Evolutionary conservation across 2,888 invertebrate species (phyloP).

Genomic region (Pseudococcus jackbeardsleyi): DNA sequence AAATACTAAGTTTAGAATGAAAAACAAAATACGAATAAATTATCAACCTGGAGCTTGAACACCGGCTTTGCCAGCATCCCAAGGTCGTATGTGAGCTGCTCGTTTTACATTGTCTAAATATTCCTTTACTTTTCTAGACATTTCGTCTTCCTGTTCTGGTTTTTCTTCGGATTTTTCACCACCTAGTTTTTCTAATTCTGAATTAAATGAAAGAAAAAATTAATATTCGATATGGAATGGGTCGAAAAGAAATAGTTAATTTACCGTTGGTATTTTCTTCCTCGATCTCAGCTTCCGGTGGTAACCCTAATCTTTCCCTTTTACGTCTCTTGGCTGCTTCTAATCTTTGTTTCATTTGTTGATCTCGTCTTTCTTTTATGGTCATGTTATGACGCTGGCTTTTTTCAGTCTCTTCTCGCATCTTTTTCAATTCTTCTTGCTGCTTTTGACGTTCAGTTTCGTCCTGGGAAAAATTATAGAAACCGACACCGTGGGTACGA

Average conservation of each 20-base stretch:
- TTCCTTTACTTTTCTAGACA: conserved; percentile 67
- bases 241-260: not conserved
- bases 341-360: conserved; percentile 78
- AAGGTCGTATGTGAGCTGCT: conserved; percentile 75
- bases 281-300: conserved; percentile 72
- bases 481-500: conserved; percentile 91
- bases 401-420: conserved; percentile 79
- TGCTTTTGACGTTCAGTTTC: conserved; percentile 84
- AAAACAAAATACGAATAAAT: not conserved
- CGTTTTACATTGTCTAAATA: conserved; percentile 69
- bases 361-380: conserved; percentile 74
- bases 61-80: conserved; percentile 81
- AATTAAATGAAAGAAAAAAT: not conserved
- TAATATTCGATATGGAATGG: not conserved
- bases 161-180: conserved; percentile 35
- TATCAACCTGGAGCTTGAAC: conserved; percentile 69
- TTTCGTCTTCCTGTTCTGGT: conserved; percentile 24
- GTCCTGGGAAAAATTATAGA: conserved; percentile 90
- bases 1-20: not conserved
- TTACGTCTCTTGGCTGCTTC: conserved; percentile 82
- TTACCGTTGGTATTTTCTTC: conserved; percentile 63
- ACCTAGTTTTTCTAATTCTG: conserved; percentile 11
- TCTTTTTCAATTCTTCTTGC: conserved; percentile 81
- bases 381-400: conserved; percentile 78
- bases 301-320: conserved; percentile 80